Percentiles rank a stretch among this genome's conserved stretches.
Evolutionary conservation across 2,113 vertebrate genomes (phyloP).

Genomic region (Macheiramphus alcinus): DNA sequence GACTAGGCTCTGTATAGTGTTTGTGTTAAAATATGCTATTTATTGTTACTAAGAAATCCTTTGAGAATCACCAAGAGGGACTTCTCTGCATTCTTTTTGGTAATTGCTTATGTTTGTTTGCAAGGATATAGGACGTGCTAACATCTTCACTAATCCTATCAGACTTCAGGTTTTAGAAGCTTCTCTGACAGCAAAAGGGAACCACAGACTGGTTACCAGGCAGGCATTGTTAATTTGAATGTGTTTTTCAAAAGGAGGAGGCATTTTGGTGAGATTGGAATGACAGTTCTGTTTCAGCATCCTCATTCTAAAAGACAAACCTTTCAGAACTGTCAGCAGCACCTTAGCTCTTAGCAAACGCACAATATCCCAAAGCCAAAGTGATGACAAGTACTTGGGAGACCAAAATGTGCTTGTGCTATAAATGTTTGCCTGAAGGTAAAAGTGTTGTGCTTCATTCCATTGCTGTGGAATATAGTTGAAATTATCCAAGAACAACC

Average conservation of each 20-base stretch:
- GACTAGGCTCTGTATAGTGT: neutral
- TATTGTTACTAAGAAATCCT: neutral
- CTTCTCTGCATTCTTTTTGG: neutral
- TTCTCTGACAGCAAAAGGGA: neutral
- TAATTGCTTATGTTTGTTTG: neutral
- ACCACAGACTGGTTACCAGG: neutral
- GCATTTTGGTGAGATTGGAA: neutral
- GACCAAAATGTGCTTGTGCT: neutral
- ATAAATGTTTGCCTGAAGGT: neutral
- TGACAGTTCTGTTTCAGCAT: neutral
- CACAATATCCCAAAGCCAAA: neutral
- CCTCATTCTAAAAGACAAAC: neutral
- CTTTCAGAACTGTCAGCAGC: conserved; percentile 25
- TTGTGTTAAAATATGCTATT: neutral
- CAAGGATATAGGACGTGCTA: neutral
- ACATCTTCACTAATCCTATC: neutral
- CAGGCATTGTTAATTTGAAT: neutral
- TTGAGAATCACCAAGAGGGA: neutral
- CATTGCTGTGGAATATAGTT: neutral
- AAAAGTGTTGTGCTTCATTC: neutral
- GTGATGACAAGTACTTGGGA: neutral
- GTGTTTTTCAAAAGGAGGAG: neutral
- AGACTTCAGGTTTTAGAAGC: neutral
- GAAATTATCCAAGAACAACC: neutral
- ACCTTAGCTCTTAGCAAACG: neutral